These are phyloP conservation scores for Sebastes melanostomus DNA, from an alignment of 2,797 vertebrate genomes.

Conservation along the genomic window DNA sequence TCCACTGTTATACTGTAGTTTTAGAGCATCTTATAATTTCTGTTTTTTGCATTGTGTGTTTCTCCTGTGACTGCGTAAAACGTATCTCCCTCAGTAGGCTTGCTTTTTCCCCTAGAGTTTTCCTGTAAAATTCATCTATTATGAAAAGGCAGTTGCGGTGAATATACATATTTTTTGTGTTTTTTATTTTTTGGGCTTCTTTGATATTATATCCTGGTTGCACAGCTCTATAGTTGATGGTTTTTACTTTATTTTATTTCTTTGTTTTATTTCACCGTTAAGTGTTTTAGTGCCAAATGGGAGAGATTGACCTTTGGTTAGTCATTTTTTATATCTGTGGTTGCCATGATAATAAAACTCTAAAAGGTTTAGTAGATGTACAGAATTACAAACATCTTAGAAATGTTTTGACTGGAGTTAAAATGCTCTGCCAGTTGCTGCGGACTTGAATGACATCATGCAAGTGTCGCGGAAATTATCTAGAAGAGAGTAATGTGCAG, in stretches of 20 bases:
- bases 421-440: too few relatives aligned
- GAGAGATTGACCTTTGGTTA: neutral
- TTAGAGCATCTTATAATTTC: neutral
- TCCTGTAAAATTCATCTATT: neutral
- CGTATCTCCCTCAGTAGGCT: neutral
- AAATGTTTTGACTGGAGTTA: too few relatives aligned
- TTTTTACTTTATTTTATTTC: neutral
- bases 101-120: neutral
- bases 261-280: neutral
- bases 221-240: neutral
- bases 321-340: neutral
- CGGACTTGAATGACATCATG: neutral
- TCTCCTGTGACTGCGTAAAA: neutral
- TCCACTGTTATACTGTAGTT: neutral
- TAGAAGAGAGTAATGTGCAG: neutral
- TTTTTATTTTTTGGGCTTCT: neutral
- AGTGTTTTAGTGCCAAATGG: neutral
- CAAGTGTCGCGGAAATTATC: neutral
- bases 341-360: neutral
- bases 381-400: too few relatives aligned
- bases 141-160: neutral
- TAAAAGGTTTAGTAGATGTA: too few relatives aligned
- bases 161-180: neutral
- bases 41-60: neutral
- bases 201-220: neutral